Percentiles rank a stretch among this genome's conserved stretches.
Conservation (phyloP, 1,140 invertebrate genomes). For the Linepithema humile region DNA sequence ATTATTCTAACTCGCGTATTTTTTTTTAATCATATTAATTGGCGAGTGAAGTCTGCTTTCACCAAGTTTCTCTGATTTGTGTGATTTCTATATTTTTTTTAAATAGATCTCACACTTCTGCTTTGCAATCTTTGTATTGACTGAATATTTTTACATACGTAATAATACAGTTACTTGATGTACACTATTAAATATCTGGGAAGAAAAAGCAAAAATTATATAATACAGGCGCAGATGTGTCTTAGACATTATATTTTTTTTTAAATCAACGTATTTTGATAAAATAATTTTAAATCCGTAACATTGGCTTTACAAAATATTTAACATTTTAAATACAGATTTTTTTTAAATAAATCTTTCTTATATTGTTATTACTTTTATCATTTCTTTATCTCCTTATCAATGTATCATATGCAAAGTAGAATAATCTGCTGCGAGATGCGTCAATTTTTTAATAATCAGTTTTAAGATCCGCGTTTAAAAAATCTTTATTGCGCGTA, state of each 20-base stretch:
- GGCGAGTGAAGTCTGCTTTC: slow-evolving; percentile 35
- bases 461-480: neutral
- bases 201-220: neutral
- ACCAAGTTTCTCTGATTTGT: slow-evolving; percentile 48
- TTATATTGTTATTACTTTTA: no score
- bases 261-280: no score
- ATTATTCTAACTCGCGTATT: neutral
- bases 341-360: no score
- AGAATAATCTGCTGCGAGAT: no score
- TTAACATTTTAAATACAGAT: no score
- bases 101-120: neutral
- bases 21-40: neutral
- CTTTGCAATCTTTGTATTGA: neutral
- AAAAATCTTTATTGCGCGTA: slow-evolving; percentile 30
- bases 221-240: neutral
- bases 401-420: no score
- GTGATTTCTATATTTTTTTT: slow-evolving; percentile 13
- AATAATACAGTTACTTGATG: neutral
- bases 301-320: no score
- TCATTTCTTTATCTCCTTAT: no score
- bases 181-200: neutral
- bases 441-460: no score
- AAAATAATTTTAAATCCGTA: no score
- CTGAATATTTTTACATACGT: neutral
- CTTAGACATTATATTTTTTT: no score